Evolutionary conservation across 2,888 invertebrate genomes (phyloP).

Genomic region (Pocota personata): DNA sequence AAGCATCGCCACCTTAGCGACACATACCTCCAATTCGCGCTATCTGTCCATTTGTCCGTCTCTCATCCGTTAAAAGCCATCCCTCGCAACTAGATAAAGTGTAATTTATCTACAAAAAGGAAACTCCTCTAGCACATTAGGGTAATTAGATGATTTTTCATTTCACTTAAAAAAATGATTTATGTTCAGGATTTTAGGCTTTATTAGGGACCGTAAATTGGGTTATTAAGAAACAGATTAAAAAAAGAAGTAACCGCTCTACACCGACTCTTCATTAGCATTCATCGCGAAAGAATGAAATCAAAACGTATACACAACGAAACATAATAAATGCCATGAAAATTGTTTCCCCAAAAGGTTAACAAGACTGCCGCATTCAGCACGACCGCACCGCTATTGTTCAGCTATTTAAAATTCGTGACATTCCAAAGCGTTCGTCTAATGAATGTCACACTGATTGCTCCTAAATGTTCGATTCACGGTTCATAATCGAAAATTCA

Average conservation of each 20-base stretch:
- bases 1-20: neutral
- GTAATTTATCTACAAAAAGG: conserved; percentile 50
- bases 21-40: neutral
- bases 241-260: neutral
- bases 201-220: conserved; percentile 19
- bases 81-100: conserved; percentile 35
- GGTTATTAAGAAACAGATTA: neutral
- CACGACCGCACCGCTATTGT: neutral
- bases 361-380: conserved; percentile 21
- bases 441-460: conserved; percentile 53
- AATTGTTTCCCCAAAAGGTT: neutral
- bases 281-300: conserved; percentile 7
- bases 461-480: conserved; percentile 36
- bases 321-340: neutral
- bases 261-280: conserved; percentile 21
- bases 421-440: conserved; percentile 43
- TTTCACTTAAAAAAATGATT: conserved; percentile 46
- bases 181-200: conserved; percentile 11
- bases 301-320: neutral
- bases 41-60: conserved; percentile 35
- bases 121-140: conserved; percentile 40
- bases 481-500: conserved; percentile 54
- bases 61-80: conserved; percentile 19
- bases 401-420: conserved; percentile 9
- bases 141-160: conserved; percentile 49